phyloP scores from a whole-genome alignment of 2,797 vertebrate species.

The Myripristis murdjan region DNA sequence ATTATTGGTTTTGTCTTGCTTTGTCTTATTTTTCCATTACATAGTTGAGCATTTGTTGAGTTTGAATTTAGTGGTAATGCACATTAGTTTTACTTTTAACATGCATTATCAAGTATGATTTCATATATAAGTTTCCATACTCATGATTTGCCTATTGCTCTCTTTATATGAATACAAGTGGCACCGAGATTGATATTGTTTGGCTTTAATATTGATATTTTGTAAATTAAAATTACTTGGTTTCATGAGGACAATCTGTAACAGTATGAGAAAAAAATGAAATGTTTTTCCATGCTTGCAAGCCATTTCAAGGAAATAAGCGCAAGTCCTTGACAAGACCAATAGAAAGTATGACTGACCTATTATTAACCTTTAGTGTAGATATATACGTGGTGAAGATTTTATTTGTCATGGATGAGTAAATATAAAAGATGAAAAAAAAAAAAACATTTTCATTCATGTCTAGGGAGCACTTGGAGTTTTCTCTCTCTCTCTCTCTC shows the following conservation, averaged over 20 bases:
- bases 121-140: constrained; percentile 42
- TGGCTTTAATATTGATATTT: no score
- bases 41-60: constrained; percentile 18
- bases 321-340: neutral
- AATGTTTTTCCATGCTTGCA: constrained; percentile 21
- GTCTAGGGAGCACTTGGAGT: constrained; percentile 13
- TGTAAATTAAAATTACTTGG: neutral
- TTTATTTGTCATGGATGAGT: no score
- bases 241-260: neutral
- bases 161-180: constrained; percentile 45
- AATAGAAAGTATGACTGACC: neutral
- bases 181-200: constrained; percentile 22
- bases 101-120: constrained; percentile 43
- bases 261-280: constrained; percentile 16
- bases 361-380: neutral
- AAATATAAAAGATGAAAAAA: no score
- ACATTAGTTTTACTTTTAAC: constrained; percentile 23
- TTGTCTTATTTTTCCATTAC: constrained; percentile 54
- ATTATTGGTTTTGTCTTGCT: constrained; percentile 61
- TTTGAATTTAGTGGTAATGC: constrained; percentile 26
- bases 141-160: constrained; percentile 40
- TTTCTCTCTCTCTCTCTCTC: no score
- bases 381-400: neutral
- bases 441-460: no score
- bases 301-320: constrained; percentile 17